phyloP scores from a whole-genome alignment of 2,113 vertebrate species.

The Reinhardtius hippoglossoides region DNA sequence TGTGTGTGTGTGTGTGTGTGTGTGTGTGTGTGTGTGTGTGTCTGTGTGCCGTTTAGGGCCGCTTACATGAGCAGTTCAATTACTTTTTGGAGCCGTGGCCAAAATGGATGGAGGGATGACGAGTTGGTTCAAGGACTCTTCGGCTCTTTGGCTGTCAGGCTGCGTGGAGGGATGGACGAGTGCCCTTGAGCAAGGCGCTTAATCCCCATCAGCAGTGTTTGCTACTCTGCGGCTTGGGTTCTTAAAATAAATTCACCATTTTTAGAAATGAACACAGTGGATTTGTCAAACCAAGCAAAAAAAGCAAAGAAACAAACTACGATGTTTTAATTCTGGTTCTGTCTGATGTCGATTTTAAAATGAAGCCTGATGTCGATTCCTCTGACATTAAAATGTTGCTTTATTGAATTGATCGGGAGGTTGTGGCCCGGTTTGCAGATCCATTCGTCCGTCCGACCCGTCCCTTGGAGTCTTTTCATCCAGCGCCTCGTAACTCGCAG shows the following conservation, averaged over 20 bases:
- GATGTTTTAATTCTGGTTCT: too few species aligned
- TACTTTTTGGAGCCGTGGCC: conserved; percentile 59
- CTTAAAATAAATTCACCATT: not conserved
- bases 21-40: conserved; percentile 11
- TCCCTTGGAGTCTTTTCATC: too few species aligned
- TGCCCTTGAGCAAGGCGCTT: conserved; percentile 62
- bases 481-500: too few species aligned
- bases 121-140: conserved; percentile 64
- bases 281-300: not conserved
- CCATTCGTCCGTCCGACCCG: too few species aligned
- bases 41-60: conserved; percentile 28
- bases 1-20: conserved; percentile 2
- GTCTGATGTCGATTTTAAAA: too few species aligned
- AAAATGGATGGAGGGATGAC: conserved; percentile 58
- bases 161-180: conserved; percentile 46
- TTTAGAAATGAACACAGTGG: not conserved
- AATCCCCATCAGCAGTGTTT: conserved; percentile 37
- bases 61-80: conserved; percentile 66
- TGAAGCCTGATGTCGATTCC: too few species aligned
- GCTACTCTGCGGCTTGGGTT: not conserved
- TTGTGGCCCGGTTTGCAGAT: too few species aligned
- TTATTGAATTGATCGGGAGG: too few species aligned
- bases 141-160: conserved; percentile 54
- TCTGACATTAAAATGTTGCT: too few species aligned
- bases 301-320: not conserved